Evolutionary conservation across 2,888 invertebrate genomes (phyloP).

Genomic region (Drosophila pullipes): DNA sequence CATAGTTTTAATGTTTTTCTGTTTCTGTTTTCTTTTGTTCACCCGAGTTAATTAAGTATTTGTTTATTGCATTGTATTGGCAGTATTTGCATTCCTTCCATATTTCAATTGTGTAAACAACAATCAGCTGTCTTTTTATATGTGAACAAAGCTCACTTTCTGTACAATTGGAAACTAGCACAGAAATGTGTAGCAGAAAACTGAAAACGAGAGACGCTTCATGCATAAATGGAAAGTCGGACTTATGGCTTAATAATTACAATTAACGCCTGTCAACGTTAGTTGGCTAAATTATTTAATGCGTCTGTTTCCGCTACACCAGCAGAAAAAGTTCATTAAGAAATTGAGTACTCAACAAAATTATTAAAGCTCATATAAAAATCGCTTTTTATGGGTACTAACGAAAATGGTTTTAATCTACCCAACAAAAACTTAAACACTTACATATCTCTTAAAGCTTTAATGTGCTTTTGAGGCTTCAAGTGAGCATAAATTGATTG

Average conservation of each 20-base stretch:
- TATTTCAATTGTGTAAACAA: slow-evolving; percentile 47
- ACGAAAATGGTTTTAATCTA: neutral
- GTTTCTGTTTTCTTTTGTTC: slow-evolving; percentile 2
- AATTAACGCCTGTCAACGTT: slow-evolving; percentile 51
- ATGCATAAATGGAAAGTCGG: slow-evolving; percentile 60
- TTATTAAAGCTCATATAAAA: neutral
- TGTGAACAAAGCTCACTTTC: slow-evolving; percentile 34
- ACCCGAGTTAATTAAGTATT: slow-evolving; percentile 34
- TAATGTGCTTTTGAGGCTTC: neutral
- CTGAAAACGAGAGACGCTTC: slow-evolving; percentile 24
- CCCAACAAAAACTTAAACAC: neutral
- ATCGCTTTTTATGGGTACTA: neutral
- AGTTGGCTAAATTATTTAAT: slow-evolving; percentile 25
- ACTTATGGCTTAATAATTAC: slow-evolving; percentile 50
- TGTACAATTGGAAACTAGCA: slow-evolving; percentile 36
- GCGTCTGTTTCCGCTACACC: slow-evolving; percentile 33
- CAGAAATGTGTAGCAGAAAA: slow-evolving; percentile 11
- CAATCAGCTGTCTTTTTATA: slow-evolving; percentile 20
- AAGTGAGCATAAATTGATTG: neutral
- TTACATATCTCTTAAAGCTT: neutral
- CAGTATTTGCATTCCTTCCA: slow-evolving; percentile 8
- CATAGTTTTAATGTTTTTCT: slow-evolving; percentile 15
- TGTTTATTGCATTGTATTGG: slow-evolving; percentile 18
- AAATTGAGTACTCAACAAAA: neutral
- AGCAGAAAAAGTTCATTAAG: slow-evolving; percentile 1